These are phyloP conservation scores for Scaptomyza tumidula DNA, from an alignment of 2,888 invertebrate genomes.

Conservation along the genomic window DNA sequence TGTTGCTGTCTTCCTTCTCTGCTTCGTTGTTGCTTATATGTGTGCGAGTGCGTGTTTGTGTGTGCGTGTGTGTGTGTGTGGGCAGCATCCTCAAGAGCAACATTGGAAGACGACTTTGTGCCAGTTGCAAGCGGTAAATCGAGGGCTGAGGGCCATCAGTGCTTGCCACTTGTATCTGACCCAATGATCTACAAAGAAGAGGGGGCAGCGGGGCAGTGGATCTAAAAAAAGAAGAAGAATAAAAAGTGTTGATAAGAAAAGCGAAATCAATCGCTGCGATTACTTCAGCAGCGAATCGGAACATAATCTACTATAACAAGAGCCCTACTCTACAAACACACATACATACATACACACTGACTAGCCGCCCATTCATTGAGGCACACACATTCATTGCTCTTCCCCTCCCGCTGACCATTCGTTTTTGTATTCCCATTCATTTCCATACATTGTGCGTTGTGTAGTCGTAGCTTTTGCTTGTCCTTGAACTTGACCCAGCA, in stretches of 20 bases:
- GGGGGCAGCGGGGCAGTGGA: constrained; percentile 42
- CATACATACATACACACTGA: constrained; percentile 3
- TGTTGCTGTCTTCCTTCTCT: constrained; percentile 43
- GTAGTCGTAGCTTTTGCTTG: constrained; percentile 59
- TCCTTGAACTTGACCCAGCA: constrained; percentile 79
- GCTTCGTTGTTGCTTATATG: constrained; percentile 9
- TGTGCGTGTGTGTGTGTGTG: constrained; percentile 20
- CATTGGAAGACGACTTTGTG: constrained; percentile 40
- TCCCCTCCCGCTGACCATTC: not conserved
- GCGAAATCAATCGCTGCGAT: constrained; percentile 64
- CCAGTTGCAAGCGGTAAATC: constrained; percentile 77
- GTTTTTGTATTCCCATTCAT: constrained; percentile 54
- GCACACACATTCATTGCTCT: constrained; percentile 19
- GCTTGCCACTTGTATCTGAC: constrained; percentile 46
- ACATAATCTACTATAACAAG: constrained; percentile 43
- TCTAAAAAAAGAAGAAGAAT: not conserved
- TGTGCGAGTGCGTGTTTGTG: constrained; percentile 3
- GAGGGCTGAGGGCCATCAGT: constrained; percentile 64
- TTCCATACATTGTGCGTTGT: constrained; percentile 57
- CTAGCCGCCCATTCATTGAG: constrained; percentile 46
- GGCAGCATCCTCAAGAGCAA: constrained; percentile 29
- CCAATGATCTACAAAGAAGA: constrained; percentile 76
- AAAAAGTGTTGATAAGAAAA: constrained; percentile 45
- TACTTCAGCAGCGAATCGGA: constrained; percentile 45
- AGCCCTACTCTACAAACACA: constrained; percentile 39